phyloP scores from a whole-genome alignment of 2,797 vertebrate genomes.

The Gorsachius magnificus region DNA sequence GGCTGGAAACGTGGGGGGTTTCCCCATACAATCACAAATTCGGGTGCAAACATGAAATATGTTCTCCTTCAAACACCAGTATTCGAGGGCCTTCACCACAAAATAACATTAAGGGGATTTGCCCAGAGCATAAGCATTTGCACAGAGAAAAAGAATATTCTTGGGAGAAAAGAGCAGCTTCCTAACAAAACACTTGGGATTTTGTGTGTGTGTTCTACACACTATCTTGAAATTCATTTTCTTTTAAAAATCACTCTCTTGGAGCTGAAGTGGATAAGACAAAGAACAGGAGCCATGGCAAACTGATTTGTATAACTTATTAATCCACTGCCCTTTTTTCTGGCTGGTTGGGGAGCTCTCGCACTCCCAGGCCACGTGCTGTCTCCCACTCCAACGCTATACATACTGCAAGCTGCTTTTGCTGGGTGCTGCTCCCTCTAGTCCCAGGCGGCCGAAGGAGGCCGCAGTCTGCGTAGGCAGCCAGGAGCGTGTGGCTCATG shows the following conservation, averaged over 20 bases:
- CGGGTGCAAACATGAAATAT: neutral
- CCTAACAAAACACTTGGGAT: neutral
- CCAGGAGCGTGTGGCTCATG: fast-evolving
- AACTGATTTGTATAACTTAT: neutral
- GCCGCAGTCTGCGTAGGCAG: neutral
- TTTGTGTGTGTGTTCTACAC: neutral
- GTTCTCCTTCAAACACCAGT: neutral
- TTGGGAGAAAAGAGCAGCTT: neutral
- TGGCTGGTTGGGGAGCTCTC: neutral
- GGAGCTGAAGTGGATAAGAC: neutral
- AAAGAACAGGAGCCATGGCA: neutral
- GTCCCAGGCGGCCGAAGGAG: neutral
- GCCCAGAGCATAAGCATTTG: neutral
- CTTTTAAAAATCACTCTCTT: neutral
- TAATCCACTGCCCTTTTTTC: neutral
- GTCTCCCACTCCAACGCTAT: neutral
- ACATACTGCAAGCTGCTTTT: fast-evolving
- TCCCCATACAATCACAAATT: neutral
- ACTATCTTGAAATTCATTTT: neutral
- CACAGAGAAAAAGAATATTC: neutral
- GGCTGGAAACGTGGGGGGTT: neutral
- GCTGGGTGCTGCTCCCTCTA: neutral
- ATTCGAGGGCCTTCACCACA: neutral
- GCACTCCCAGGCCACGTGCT: fast-evolving
- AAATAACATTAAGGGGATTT: neutral